phyloP scores from a whole-genome alignment of 2,888 invertebrate genomes.

The Ferdinandea cuprea region DNA sequence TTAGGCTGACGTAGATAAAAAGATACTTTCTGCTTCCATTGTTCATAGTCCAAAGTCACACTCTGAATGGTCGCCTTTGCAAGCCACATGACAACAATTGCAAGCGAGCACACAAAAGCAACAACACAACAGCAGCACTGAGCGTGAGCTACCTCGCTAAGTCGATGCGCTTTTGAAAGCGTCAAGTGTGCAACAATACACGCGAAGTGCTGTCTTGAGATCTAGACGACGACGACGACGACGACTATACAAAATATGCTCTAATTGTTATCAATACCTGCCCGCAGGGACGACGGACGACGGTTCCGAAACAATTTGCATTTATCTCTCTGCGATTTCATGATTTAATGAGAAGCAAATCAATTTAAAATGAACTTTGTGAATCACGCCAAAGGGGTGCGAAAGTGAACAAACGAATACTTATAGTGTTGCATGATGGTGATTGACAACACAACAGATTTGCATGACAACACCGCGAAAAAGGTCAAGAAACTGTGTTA shows the following conservation, averaged over 20 bases:
- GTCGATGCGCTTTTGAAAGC: constrained; percentile 28
- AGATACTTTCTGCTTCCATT: constrained; percentile 39
- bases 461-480: constrained; percentile 16
- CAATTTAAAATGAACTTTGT: constrained; percentile 5
- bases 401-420: not conserved
- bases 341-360: constrained; percentile 6
- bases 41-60: constrained; percentile 35
- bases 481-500: constrained; percentile 39
- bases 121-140: too few relatives aligned
- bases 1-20: constrained; percentile 16
- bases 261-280: constrained; percentile 49
- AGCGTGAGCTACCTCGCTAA: not conserved
- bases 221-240: too few relatives aligned
- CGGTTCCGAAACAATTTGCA: constrained; percentile 36
- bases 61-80: constrained; percentile 28
- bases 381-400: not conserved
- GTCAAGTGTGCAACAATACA: not conserved
- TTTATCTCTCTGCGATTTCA: constrained; percentile 8
- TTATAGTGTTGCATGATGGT: constrained; percentile 49
- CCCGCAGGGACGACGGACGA: constrained; percentile 4
- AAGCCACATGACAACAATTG: constrained; percentile 32
- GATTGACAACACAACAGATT: constrained; percentile 29
- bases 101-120: not conserved
- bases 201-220: not conserved
- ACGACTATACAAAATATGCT: constrained; percentile 19